Evolutionary conservation across 2,888 invertebrate species (phyloP), one percentile per base, ranked within the genome.

Genomic region (Andrena fulva): DNA sequence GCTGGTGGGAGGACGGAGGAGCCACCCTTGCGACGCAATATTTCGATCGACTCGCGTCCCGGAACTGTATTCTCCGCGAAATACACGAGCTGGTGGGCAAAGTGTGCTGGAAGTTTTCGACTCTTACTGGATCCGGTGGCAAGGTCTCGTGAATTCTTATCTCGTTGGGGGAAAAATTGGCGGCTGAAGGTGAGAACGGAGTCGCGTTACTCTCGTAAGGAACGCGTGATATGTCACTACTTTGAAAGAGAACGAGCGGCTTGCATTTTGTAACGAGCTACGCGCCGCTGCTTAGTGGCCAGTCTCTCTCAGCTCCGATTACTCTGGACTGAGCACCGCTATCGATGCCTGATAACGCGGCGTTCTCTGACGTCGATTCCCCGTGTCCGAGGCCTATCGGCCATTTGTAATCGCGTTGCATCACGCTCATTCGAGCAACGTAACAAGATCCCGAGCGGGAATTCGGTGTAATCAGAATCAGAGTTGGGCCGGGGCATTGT

Each of bases 281-380:
- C 64, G 74, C 64, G 52, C 62, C 52, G 67, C 69, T 80, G 69
- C 71, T 31, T 42, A 35, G 29, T 4, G 67, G 50, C 27, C 16
- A n/a, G 20, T 64, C 20, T 71, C 20, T 71, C 52, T 42, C 70
- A 29, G 72, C 52, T 73, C 72, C 50, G 70, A 83, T 86, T 76
- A 83, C 62, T 35, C 72, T 52, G 42, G 6, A 27, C 50, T 31
- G 67, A 24, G 56, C 27, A 4, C 8, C 54, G 76, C n/a, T 69
- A 73, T 64, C 63, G 56, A 33, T 78, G 50, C 20, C 24, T 42
- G 74, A 84, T 84, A 84, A 64, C 62, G 7, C n/a, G 42, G 4
- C 54, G 8, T 12, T 31, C 33, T 35, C 69, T 50, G 33, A 27
- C 54, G n/a, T 68, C 8, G 20, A 54, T 50, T 54, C 52, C 7